Conservation (phyloP, 2,797 vertebrate species). For the Choloepus didactylus region DNA sequence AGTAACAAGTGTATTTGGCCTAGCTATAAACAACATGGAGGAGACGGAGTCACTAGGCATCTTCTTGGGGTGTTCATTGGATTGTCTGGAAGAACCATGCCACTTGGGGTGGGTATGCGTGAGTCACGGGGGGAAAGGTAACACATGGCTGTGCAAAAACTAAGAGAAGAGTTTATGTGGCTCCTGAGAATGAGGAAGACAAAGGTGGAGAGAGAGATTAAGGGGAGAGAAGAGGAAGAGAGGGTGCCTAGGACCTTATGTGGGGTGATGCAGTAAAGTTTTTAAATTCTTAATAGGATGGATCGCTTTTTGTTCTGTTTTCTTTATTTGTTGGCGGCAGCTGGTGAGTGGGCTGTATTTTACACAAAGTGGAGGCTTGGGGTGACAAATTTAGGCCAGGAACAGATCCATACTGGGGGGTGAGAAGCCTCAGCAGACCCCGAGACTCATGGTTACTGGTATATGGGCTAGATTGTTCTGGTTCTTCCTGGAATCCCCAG, state of each 20-base stretch:
- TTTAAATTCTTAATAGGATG: background rate
- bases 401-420: background rate
- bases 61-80: background rate
- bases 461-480: too few species aligned
- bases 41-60: background rate
- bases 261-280: background rate
- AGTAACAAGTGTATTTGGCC: background rate
- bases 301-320: background rate
- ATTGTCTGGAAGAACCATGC: background rate
- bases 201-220: background rate
- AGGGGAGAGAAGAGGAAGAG: background rate
- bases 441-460: too few species aligned
- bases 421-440: background rate
- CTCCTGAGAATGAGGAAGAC: background rate
- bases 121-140: background rate
- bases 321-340: too few species aligned
- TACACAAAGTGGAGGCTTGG: too few species aligned
- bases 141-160: background rate
- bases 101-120: background rate
- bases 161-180: background rate
- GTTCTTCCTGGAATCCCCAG: background rate
- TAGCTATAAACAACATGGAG: background rate
- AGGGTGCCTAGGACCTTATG: background rate
- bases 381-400: background rate
- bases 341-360: background rate